Percentiles rank a stretch among this genome's conserved stretches.
Conservation (phyloP, 2,797 vertebrate genomes). For the Pangasius macronema region DNA sequence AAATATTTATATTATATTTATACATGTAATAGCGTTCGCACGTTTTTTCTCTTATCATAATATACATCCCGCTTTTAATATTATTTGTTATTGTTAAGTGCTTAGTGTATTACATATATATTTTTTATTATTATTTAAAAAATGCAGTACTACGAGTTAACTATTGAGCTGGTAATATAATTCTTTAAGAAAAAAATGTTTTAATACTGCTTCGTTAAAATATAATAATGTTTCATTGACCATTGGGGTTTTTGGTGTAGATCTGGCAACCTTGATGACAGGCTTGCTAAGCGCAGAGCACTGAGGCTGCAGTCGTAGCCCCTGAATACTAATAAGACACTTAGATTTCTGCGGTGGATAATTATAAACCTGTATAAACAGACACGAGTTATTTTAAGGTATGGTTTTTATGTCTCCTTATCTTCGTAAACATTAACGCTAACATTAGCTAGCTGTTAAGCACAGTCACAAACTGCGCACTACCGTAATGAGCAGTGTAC, state of each 20-base stretch:
- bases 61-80: neutral
- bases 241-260: rapidly evolving
- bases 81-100: neutral
- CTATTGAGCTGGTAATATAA: neutral
- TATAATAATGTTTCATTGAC: neutral
- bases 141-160: neutral
- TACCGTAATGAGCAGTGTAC: neutral
- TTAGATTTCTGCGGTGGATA: neutral
- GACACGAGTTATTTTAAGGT: neutral
- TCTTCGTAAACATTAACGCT: neutral
- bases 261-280: neutral
- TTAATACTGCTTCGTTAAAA: neutral
- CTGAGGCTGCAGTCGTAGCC: too few relatives aligned
- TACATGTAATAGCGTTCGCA: neutral
- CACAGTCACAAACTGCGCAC: neutral
- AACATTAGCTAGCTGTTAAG: neutral
- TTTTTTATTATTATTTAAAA: neutral
- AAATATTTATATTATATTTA: neutral
- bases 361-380: neutral
- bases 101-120: neutral
- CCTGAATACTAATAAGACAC: neutral
- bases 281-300: neutral
- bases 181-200: neutral
- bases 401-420: neutral
- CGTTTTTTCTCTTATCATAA: neutral